A percentile compares a stretch with the other conserved stretches of the same genome.
Conservation (phyloP, 2,888 invertebrate genomes). For the Agrotis segetum region DNA sequence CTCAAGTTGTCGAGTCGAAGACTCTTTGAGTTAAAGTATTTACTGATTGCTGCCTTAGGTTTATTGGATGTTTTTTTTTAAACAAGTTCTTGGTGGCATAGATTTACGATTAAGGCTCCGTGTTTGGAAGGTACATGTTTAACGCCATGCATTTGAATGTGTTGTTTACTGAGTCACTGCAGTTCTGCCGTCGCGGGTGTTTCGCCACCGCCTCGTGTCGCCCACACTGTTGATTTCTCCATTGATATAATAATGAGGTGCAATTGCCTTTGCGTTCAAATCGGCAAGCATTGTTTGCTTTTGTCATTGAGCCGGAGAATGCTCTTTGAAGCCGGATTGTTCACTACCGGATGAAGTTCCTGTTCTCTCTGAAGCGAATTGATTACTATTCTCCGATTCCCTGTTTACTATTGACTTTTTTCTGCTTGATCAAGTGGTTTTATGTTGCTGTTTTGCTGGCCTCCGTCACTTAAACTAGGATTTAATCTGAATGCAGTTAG, state of each 20-base stretch:
- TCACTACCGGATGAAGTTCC: conserved; percentile 70
- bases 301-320: conserved; percentile 84
- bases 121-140: conserved; percentile 54
- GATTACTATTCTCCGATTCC: conserved; percentile 39
- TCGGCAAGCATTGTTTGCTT: conserved; percentile 80
- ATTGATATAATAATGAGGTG: conserved; percentile 84
- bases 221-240: conserved; percentile 86
- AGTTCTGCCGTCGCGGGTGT: conserved; percentile 72
- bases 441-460: neutral
- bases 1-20: conserved; percentile 15
- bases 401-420: conserved; percentile 28
- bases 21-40: conserved; percentile 42
- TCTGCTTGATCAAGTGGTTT: neutral
- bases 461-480: conserved; percentile 41
- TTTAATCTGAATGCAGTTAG: conserved; percentile 68
- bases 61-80: conserved; percentile 19
- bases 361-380: conserved; percentile 55
- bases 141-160: conserved; percentile 78
- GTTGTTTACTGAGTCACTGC: conserved; percentile 77
- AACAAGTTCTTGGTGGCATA: conserved; percentile 42
- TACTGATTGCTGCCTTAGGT: conserved; percentile 38
- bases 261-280: conserved; percentile 78
- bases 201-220: conserved; percentile 78
- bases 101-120: conserved; percentile 59
- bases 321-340: conserved; percentile 73